These are phyloP conservation scores for Phenacoccus solenopsis DNA, from an alignment of 1,140 invertebrate genomes.

Conservation along the genomic window DNA sequence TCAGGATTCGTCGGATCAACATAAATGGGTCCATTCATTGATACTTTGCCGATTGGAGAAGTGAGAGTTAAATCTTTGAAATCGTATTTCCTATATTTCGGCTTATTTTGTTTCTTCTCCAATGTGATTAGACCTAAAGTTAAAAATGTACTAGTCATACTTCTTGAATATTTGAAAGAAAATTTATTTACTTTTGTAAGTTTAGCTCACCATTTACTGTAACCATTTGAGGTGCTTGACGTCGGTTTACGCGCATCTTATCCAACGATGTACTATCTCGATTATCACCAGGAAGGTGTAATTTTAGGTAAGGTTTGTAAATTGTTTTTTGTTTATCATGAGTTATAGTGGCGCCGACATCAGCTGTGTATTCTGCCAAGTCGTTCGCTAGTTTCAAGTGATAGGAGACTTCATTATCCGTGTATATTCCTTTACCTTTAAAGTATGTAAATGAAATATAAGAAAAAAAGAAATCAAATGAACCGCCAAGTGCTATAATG, in stretches of 20 bases:
- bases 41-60: not conserved
- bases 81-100: not conserved
- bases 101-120: not conserved
- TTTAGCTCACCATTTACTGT: not conserved
- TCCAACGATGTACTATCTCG: not conserved
- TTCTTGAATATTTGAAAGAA: not conserved
- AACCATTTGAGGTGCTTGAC: not conserved
- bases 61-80: not conserved
- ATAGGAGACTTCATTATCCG: not conserved
- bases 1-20: not conserved
- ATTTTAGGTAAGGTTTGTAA: not conserved
- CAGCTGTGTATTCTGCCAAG: not conserved
- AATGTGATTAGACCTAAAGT: not conserved
- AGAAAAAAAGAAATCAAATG: no score
- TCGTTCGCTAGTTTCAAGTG: not conserved
- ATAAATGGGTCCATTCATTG: not conserved
- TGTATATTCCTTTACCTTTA: not conserved
- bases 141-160: not conserved
- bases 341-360: not conserved
- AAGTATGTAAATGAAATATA: not conserved
- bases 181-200: not conserved
- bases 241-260: not conserved
- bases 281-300: not conserved
- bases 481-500: not conserved
- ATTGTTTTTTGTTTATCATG: not conserved